Conservation (phyloP, 2,888 invertebrate genomes). For the Cephalotes varians region DNA sequence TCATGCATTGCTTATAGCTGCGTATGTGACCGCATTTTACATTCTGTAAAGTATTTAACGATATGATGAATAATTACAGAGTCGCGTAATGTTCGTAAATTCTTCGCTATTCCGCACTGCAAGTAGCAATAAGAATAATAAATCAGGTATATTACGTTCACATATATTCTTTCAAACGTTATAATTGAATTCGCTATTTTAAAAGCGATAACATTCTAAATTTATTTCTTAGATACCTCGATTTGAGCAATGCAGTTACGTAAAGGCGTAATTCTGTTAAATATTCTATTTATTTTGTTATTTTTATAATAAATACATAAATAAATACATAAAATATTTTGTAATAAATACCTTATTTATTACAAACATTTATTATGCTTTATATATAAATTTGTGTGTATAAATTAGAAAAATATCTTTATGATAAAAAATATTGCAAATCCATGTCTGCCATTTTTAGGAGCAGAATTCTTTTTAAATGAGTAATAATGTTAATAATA, state of each 20-base stretch:
- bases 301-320: not conserved
- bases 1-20: constrained; percentile 3
- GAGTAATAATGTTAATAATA: too few species aligned
- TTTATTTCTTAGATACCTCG: not conserved
- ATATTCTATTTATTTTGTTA: not conserved
- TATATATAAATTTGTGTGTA: not conserved
- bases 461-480: not conserved
- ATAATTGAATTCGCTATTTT: not conserved
- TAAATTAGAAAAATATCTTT: not conserved
- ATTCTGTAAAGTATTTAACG: constrained; percentile 10
- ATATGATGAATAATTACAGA: constrained; percentile 9
- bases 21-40: constrained; percentile 1
- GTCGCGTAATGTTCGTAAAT: constrained; percentile 20
- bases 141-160: not conserved
- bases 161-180: not conserved
- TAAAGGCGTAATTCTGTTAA: not conserved
- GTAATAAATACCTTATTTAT: too few species aligned
- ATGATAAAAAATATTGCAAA: not conserved
- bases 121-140: not conserved
- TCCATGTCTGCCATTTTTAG: not conserved
- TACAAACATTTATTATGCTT: too few species aligned
- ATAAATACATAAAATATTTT: too few species aligned
- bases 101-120: not conserved
- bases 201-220: not conserved
- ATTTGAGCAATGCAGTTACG: not conserved